phyloP scores from a whole-genome alignment of 2,888 invertebrate species.

The Drosophila tripunctata region DNA sequence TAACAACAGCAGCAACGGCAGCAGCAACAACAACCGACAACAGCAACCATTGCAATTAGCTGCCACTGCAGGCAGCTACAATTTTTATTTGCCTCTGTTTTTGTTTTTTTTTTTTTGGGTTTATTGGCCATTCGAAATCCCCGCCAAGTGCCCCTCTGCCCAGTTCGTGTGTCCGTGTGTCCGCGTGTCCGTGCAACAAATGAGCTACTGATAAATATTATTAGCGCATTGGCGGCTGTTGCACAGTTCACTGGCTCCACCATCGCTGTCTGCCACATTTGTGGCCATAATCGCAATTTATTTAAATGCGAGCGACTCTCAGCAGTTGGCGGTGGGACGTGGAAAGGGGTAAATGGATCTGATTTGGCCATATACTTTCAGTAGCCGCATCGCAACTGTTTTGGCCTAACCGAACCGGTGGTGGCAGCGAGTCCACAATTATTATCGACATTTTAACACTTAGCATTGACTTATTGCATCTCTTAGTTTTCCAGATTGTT shows the following conservation, averaged over 20 bases:
- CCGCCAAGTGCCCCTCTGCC: background rate
- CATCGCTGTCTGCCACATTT: slow-evolving; percentile 66
- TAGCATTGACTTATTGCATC: slow-evolving; percentile 79
- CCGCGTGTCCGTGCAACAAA: slow-evolving; percentile 69
- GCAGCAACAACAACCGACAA: slow-evolving; percentile 25
- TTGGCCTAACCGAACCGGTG: slow-evolving; percentile 47
- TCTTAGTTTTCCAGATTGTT: slow-evolving; percentile 75
- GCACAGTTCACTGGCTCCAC: slow-evolving; percentile 54
- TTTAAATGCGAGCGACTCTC: slow-evolving; percentile 65
- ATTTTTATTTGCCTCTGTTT: slow-evolving; percentile 56
- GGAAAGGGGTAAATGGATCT: slow-evolving; percentile 3
- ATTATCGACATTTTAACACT: slow-evolving; percentile 83
- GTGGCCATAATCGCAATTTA: slow-evolving; percentile 76
- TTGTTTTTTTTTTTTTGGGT: slow-evolving; percentile 37
- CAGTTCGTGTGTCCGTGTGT: background rate
- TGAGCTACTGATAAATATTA: slow-evolving; percentile 78
- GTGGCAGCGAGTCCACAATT: slow-evolving; percentile 75
- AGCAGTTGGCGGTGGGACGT: background rate
- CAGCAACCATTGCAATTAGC: slow-evolving; percentile 56
- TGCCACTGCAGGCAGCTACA: slow-evolving; percentile 31
- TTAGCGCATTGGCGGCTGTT: slow-evolving; percentile 63
- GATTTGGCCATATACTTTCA: background rate
- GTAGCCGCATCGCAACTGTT: slow-evolving; percentile 10
- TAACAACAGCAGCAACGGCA: slow-evolving; percentile 36
- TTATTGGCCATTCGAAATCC: slow-evolving; percentile 58